Evolutionary conservation across 2,888 invertebrate species (phyloP).

Genomic region (Oithona nana): DNA sequence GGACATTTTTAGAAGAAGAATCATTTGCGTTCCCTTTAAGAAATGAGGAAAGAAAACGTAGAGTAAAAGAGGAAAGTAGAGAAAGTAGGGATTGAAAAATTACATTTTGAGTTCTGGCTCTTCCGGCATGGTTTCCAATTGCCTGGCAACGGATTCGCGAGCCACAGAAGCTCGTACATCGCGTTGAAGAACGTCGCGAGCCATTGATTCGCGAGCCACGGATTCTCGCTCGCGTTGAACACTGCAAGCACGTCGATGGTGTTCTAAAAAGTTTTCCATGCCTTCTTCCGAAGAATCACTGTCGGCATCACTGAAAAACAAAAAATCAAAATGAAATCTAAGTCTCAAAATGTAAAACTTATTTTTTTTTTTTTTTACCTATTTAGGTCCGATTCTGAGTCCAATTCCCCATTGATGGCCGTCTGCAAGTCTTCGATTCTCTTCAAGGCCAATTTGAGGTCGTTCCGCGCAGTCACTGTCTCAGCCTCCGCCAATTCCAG

Average conservation of each 20-base stretch:
- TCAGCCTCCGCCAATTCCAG: conserved; percentile 27
- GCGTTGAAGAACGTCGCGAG: neutral
- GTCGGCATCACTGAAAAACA: conserved; percentile 7
- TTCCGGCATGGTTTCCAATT: conserved; percentile 10
- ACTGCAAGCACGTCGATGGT: conserved; percentile 10
- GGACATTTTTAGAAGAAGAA: too few species aligned
- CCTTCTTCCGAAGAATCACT: conserved; percentile 11
- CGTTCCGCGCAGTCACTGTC: conserved; percentile 32
- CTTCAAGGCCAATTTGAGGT: conserved; percentile 66
- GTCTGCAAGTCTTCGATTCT: conserved; percentile 77
- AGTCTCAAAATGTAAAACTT: neutral
- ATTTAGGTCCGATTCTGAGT: conserved; percentile 5
- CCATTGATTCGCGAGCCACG: neutral
- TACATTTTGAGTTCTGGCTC: conserved; percentile 13
- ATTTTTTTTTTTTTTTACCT: neutral
- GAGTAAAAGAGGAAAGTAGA: too few species aligned
- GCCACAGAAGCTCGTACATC: conserved; percentile 3
- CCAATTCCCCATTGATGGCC: conserved; percentile 60
- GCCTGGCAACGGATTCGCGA: neutral
- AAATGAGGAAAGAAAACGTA: too few species aligned
- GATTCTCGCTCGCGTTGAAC: conserved; percentile 12
- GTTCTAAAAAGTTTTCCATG: conserved; percentile 9
- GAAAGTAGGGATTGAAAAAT: too few species aligned
- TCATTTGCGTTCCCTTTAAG: too few species aligned
- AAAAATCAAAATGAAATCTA: neutral